Base-by-base conservation (phyloP, 2,888 invertebrate species). In the Gari tellinella region DNA sequence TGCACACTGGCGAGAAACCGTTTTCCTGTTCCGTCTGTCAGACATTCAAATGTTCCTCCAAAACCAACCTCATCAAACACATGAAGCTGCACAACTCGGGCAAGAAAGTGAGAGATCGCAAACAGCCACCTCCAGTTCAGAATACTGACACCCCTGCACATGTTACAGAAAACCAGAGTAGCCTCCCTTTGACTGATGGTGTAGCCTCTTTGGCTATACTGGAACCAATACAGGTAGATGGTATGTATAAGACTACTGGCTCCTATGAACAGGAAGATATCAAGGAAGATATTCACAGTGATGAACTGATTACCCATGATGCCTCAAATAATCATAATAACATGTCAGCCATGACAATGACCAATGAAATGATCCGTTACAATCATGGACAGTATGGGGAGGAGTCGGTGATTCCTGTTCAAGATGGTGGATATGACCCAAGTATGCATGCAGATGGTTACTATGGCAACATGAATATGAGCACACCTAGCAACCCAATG, bases 1-100 rank as follows among this genome's bases (percentile, higher is more conserved):
- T 37, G 17, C 69, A 69, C 31, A 58, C 69, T 4, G 69, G 69
- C 17, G 63, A 63, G 26, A 69, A 69, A 25, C 69, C 69, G 15
- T 69, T 57, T 37, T 26, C 52, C 17, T 69, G 69, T 57, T n/a
- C 56, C 15, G 17, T 57, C 5, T 69, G 69, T 46, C 12, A 23
- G 12, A 63, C 23, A 2, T 69, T 52, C 25, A 69, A 58, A 52
- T 58, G 56, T 38, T 40, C 69, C 1, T 56, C 69, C 14, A 69
- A 69, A 25, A 63, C 62, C 7, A 69, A 69, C 19, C 53, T 69
- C 8, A 38, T 25, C 19, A 62, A 63, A 38, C 69, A 69, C 25
- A 43, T 69, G 17, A 57, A 45, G 46, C 31, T 46, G 19, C 69
- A 69, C 37, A 52, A 69, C 4, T 45, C 51, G 15, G 58, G 63